Evolutionary conservation across 2,888 invertebrate species (phyloP).

Genomic region (Troglohyphantes excavatus): DNA sequence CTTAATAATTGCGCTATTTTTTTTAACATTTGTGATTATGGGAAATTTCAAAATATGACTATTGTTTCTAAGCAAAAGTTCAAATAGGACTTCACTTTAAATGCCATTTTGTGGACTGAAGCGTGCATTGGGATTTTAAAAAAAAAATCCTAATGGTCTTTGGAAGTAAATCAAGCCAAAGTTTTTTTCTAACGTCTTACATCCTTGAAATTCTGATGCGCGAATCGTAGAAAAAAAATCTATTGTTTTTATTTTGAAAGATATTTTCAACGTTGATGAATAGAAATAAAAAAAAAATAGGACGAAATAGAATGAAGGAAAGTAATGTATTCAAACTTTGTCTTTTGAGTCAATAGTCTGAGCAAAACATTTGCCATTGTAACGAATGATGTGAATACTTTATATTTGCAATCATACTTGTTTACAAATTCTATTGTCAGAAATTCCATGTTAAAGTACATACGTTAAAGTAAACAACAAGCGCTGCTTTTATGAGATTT

Average conservation of each 20-base stretch:
- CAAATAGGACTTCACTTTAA: neutral
- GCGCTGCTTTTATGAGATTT: no score
- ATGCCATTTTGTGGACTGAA: neutral
- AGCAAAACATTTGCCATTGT: no score
- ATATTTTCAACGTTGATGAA: neutral
- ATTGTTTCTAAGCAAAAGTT: neutral
- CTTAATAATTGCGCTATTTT: neutral
- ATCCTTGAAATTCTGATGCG: neutral
- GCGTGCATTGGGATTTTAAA: neutral
- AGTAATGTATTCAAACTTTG: neutral
- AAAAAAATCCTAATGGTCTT: slow-evolving; percentile 5
- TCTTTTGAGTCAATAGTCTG: no score
- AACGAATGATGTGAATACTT: no score
- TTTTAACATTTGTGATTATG: neutral
- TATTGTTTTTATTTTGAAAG: neutral
- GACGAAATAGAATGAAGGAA: neutral
- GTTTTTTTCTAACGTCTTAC: neutral
- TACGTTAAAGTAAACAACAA: no score
- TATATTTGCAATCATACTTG: no score
- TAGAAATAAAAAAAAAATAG: neutral
- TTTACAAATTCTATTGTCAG: no score
- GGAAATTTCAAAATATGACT: neutral
- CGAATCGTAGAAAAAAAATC: no score
- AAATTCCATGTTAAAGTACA: no score
- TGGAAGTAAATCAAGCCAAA: neutral